Evolutionary conservation across 23 tunicate species (phyloP).

Genomic region (Oikopleura dioica): DNA sequence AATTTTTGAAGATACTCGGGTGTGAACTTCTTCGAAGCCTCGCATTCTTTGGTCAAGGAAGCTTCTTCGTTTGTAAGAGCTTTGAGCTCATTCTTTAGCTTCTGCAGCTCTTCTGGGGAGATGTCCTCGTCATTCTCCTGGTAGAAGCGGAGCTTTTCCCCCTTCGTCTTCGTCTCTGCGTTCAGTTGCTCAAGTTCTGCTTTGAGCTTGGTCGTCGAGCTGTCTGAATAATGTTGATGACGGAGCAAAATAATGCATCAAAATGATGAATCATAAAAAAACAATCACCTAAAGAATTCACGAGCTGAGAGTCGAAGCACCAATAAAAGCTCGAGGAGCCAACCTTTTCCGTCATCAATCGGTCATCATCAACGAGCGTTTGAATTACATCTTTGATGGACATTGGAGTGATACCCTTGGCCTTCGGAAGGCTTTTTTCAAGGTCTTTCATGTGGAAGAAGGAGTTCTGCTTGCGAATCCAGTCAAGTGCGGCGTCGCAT

Average conservation of each 20-base stretch:
- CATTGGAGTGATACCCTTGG: constrained; percentile 97
- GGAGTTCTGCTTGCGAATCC: not conserved
- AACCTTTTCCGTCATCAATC: constrained; percentile 79
- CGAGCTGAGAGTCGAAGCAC: constrained; percentile 56
- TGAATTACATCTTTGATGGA: constrained; percentile 81
- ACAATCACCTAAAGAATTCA: no score
- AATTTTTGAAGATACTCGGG: not conserved
- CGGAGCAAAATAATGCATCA: no score
- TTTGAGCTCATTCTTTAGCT: no score
- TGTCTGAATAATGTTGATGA: constrained; percentile 16
- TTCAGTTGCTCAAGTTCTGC: constrained; percentile 12
- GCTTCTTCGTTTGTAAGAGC: no score
- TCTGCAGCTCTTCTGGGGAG: no score
- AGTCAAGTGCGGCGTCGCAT: not conserved
- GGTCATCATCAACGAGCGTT: constrained; percentile 63
- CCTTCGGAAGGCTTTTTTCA: constrained; percentile 80
- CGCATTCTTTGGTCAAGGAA: no score
- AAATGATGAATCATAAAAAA: no score
- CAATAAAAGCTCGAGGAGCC: constrained; percentile 76
- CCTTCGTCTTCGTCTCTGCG: constrained; percentile 21
- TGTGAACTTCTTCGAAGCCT: no score
- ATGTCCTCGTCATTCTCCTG: no score
- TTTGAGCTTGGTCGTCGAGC: constrained; percentile 21
- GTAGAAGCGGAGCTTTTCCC: constrained; percentile 24
- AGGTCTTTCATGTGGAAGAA: constrained; percentile 88